Evolutionary conservation across 2,888 invertebrate species (phyloP), one percentile per base, ranked within the genome.

Genomic region (Rotaria socialis): DNA sequence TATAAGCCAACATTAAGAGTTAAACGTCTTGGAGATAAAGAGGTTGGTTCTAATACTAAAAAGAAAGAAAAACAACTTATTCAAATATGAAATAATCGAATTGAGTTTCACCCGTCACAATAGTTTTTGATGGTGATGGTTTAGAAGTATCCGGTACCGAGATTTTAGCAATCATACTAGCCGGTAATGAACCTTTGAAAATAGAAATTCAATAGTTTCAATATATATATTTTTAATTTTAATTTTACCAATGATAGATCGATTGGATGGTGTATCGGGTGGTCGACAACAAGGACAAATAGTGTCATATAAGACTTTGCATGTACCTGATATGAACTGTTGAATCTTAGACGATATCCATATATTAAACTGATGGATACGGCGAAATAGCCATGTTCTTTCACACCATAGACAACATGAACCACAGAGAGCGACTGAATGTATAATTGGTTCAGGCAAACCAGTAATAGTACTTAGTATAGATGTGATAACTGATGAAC

Each of bases 331-430:
- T 67, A 67, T 5, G 11, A 67, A 67, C 35, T 35, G 27, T 35
- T 27, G 10, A 35, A 35, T 35, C 8, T 67, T 43, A 43, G 19
- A 7, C 47, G 75, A 43, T 43, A 75, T 75, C 75, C 22, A 75
- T 47, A 43, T 47, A 43, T 75, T 75, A 75, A 75, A 75, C 43
- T 75, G 75, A 75, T 75, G 75, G 47, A 75, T 47, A 43, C 47
- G 41, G 24, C 47, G 75, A 47, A 75, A 75, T 6, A 47, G 19
- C 41, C 43, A 41, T 75, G 75, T 75, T 43, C 14, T 75, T n/a
- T 75, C 75, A 43, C 41, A 47, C 43, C 22, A 75, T 47, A 43
- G 10, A 75, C 41, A 75, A 47, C 75, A 75, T 24, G 43, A 22
- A 43, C 75, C 75, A 47, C 41, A 41, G 8, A 75, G 24, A 6